These are phyloP conservation scores for Erannis defoliaria DNA, from an alignment of 2,888 invertebrate species.

Conservation along the genomic window DNA sequence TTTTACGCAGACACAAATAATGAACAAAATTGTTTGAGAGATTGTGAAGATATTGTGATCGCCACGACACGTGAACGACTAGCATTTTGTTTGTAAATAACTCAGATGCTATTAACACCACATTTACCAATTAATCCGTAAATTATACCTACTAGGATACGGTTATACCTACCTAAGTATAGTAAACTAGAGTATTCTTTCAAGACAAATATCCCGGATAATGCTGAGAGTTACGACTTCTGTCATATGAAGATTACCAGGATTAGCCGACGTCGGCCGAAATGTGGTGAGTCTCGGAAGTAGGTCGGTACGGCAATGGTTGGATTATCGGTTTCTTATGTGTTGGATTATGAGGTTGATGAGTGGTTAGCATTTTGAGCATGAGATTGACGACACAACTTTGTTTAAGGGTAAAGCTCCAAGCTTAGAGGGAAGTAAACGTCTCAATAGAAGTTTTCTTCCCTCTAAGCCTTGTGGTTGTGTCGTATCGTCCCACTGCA, in stretches of 20 bases:
- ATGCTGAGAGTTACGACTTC: constrained; percentile 36
- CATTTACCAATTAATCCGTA: not conserved
- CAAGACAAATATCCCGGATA: constrained; percentile 20
- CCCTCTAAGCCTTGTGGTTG: too few relatives aligned
- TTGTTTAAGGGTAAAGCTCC: not conserved
- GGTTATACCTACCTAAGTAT: too few relatives aligned
- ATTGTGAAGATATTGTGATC: too few relatives aligned
- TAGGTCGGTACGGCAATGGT: constrained; percentile 2
- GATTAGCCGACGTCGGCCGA: constrained; percentile 34
- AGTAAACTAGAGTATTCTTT: too few relatives aligned
- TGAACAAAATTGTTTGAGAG: too few relatives aligned
- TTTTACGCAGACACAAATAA: too few relatives aligned
- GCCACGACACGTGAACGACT: not conserved
- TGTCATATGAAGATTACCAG: constrained; percentile 38
- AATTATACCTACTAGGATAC: constrained; percentile 2
- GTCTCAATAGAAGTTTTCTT: too few relatives aligned
- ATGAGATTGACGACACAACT: not conserved
- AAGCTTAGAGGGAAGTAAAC: too few relatives aligned
- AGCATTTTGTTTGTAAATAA: not conserved
- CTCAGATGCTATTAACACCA: not conserved
- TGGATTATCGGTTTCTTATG: constrained; percentile 23
- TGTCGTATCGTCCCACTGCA: too few relatives aligned
- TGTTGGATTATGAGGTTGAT: constrained; percentile 16
- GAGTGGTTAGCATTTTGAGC: constrained; percentile 11
- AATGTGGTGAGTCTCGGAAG: constrained; percentile 24